phyloP scores from a whole-genome alignment of 2,888 invertebrate species.

The Plemyria rubiginata region DNA sequence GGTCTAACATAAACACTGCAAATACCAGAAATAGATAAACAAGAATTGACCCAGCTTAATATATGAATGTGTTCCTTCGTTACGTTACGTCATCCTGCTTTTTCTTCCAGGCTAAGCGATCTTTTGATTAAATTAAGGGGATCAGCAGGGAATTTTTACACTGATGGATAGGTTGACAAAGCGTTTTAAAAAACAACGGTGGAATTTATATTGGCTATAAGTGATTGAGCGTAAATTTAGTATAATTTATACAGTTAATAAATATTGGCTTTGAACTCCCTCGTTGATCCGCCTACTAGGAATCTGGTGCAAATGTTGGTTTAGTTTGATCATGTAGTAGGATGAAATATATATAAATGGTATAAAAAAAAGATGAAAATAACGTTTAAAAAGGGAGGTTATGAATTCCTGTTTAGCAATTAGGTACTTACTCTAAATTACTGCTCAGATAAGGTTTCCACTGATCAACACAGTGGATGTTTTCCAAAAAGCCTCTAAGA shows the following conservation, averaged over 20 bases:
- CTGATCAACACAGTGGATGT: too few species aligned
- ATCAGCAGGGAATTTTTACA: slow-evolving; percentile 82
- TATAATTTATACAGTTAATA: slow-evolving; percentile 77
- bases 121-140: slow-evolving; percentile 85
- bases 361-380: too few species aligned
- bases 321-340: slow-evolving; percentile 8
- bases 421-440: too few species aligned
- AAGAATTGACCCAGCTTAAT: slow-evolving; percentile 1
- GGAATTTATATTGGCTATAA: slow-evolving; percentile 81
- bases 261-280: slow-evolving; percentile 62
- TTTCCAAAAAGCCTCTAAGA: too few species aligned
- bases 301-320: slow-evolving; percentile 15
- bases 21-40: too few species aligned
- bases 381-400: too few species aligned
- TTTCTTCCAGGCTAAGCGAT: slow-evolving; percentile 81
- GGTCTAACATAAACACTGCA: too few species aligned
- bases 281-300: slow-evolving; percentile 7
- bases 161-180: slow-evolving; percentile 83
- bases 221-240: slow-evolving; percentile 77
- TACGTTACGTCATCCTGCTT: slow-evolving; percentile 78
- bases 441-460: too few species aligned
- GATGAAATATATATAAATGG: not conserved
- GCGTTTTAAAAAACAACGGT: slow-evolving; percentile 75
- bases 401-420: too few species aligned
- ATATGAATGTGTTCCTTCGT: slow-evolving; percentile 56